Evolutionary conservation across 2,113 vertebrate genomes (phyloP).

Genomic region (Pontoporia blainvillei): DNA sequence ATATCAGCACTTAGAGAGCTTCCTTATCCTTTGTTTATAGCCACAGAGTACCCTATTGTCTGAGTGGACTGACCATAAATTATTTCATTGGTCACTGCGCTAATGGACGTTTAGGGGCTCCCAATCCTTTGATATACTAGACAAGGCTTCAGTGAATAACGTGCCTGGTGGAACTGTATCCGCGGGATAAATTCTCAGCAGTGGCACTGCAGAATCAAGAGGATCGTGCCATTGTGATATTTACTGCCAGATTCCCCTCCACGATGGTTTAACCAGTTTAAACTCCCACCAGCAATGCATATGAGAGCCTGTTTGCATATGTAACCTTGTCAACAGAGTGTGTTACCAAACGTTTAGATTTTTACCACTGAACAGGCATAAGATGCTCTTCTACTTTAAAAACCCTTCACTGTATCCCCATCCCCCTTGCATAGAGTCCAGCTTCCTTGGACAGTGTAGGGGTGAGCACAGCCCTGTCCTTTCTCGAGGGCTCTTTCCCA

Average conservation of each 20-base stretch:
- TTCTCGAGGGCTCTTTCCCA: background rate
- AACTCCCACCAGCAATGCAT: accelerated
- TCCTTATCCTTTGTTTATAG: accelerated
- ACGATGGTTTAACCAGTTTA: accelerated
- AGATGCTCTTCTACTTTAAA: background rate
- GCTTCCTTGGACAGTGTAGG: background rate
- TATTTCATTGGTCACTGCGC: background rate
- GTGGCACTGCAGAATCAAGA: background rate
- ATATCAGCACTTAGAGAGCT: accelerated
- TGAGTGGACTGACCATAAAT: background rate
- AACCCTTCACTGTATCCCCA: background rate
- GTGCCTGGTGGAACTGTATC: background rate
- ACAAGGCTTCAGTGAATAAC: background rate
- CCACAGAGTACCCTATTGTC: background rate
- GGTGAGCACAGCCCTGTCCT: background rate
- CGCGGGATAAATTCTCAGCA: background rate
- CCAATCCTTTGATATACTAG: background rate
- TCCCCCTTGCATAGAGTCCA: background rate
- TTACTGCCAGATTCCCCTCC: too few relatives aligned
- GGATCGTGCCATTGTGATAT: accelerated
- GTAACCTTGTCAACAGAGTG: background rate
- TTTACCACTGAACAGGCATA: background rate
- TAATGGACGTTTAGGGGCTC: background rate
- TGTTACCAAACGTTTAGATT: background rate
- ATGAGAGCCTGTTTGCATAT: background rate